Base-by-base conservation (phyloP, 2,888 invertebrate species). In the Dasysyrphus tricinctus region DNA sequence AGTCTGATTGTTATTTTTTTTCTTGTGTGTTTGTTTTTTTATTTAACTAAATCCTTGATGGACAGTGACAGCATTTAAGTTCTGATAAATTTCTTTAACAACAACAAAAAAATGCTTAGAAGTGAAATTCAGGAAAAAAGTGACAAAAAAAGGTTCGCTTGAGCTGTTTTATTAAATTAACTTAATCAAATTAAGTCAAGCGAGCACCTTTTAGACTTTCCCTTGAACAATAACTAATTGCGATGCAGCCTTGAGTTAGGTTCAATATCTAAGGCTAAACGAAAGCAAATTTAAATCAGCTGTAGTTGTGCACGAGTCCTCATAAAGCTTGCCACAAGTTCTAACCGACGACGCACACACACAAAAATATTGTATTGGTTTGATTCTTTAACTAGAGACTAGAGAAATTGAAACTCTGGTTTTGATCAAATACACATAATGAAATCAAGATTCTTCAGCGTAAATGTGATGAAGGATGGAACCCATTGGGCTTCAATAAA, bases 141-240 rank as follows among this genome's bases (percentile, higher is more conserved):
- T 8, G 37, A 61, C 16, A 6, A 44, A 44, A n/a, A 8, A 72
- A 16, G 16, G 44, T 57, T 72, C 16, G n/a, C 65, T 47, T 65
- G 65, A 76, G 65, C 24, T 56, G 37, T 24, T 67, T 44, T 42
- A 76, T 76, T 76, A 47, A 76, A 47, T 76, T 76, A 67, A 57
- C 34, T 14, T 76, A 76, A 76, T 67, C 57, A 11, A 76, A 67
- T 76, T 57, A 72, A n/a, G 44, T 51, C 19, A 5, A 19, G 12
- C 29, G 49, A 19, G 19, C 5, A 19, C 19, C 49, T 61, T 49
- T 24, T 34, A 34, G 19, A 34, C 16, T 42, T 12, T 47, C 19
- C 29, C 54, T 70, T 47, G 8, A 47, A 16, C 8, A 32, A 29
- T 2, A 54, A 29, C 5, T 8, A 49, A 14, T 29, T 54, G 7